phyloP scores from a whole-genome alignment of 2,113 vertebrate species.

The Elephas maximus region DNA sequence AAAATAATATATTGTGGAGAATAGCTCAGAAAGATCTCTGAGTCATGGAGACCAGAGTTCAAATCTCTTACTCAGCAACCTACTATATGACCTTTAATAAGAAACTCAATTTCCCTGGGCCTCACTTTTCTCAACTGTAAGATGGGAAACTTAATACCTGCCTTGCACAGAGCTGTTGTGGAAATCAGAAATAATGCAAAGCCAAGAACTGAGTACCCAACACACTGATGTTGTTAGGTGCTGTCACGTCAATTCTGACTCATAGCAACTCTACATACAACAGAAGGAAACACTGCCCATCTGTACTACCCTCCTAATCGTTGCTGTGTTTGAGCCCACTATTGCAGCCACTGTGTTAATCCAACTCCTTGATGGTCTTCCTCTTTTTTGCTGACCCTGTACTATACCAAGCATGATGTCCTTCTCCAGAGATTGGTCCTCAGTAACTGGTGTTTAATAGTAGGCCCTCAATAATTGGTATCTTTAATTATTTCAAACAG shows the following conservation, averaged over 20 bases:
- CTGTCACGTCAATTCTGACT: no score
- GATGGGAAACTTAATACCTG: constrained; percentile 23
- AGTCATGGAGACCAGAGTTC: constrained; percentile 1
- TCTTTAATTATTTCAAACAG: background rate
- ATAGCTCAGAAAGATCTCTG: constrained; percentile 9
- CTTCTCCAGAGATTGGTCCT: no score
- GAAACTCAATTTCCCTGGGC: constrained; percentile 7
- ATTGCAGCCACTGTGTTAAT: no score
- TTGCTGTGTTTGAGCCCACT: no score
- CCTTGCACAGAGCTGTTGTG: background rate
- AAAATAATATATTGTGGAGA: background rate
- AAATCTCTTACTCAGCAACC: constrained; percentile 7
- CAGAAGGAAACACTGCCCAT: no score
- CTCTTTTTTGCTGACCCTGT: no score
- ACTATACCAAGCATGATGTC: no score
- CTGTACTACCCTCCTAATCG: no score
- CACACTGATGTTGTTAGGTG: background rate
- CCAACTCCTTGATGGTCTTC: no score
- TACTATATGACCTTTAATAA: constrained; percentile 38
- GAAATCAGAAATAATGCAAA: constrained; percentile 50
- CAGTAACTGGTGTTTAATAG: background rate
- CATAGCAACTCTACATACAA: no score
- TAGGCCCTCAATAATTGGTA: background rate
- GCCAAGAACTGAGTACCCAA: background rate
- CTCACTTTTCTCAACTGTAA: constrained; percentile 37